phyloP scores from a whole-genome alignment of 2,888 invertebrate species.

The Lissocephala sabroskyi region DNA sequence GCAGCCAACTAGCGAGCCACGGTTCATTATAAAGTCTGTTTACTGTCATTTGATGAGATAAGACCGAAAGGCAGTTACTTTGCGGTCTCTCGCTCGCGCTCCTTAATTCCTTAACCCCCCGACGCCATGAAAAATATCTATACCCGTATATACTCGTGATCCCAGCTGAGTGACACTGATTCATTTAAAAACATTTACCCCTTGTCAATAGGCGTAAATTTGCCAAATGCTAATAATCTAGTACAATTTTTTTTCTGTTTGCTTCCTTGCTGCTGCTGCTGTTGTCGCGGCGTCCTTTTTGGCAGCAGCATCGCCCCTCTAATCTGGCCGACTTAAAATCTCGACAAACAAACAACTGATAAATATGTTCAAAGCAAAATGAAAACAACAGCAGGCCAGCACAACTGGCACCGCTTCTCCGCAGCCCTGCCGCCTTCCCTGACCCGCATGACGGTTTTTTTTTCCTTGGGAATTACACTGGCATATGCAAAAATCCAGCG shows the following conservation, averaged over 20 bases:
- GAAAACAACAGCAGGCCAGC: constrained; percentile 6
- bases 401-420: constrained; percentile 28
- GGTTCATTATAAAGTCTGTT: no score
- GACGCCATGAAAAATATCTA: no score
- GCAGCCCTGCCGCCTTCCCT: no score
- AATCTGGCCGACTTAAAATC: constrained; percentile 44
- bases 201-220: constrained; percentile 55
- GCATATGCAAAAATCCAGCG: constrained; percentile 20
- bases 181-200: constrained; percentile 35
- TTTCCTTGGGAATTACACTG: neutral
- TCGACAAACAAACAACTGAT: constrained; percentile 37
- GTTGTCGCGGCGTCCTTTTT: no score
- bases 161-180: constrained; percentile 18
- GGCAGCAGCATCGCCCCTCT: constrained; percentile 4
- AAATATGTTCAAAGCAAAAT: constrained; percentile 24
- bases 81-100: no score
- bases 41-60: no score
- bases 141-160: no score
- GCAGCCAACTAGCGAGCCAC: no score
- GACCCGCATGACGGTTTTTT: no score
- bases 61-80: no score
- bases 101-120: no score
- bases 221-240: constrained; percentile 53
- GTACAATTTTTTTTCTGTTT: constrained; percentile 16
- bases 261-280: neutral